Evolutionary conservation across 1,140 invertebrate genomes (phyloP), one percentile per base, ranked within the genome.

Genomic region (Trachymyrmex septentrionalis): DNA sequence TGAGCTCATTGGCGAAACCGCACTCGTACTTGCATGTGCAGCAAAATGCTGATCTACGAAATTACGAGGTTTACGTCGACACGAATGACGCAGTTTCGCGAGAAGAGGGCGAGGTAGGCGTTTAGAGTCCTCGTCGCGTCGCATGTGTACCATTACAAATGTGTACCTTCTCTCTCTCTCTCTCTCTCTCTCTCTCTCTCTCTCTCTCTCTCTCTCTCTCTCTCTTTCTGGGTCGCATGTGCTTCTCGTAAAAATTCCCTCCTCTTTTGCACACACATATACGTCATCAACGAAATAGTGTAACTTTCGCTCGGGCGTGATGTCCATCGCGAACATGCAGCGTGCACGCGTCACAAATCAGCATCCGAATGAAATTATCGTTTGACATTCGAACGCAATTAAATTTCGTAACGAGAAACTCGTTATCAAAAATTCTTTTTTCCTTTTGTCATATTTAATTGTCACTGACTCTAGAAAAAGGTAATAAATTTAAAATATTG

Each of bases 61-160:
- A 61, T 88, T 88, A 88, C 75, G 67, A 86, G 48, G 75, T 88
- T 81, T 80, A 71, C 85, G 57, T 64, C 85, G 57, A 63, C 75
- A 48, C 48, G 75, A 88, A 88, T 72, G 87, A 88, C 76, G 87
- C 69, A 88, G 85, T 88, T 88, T 88, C 64, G 48, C 64, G 24
- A 69, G 66, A 82, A 48, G 77, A 59, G 64, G 14, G 75, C 64
- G 75, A 81, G 44, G 76, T 81, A 76, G 85, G 85, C 66, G 77
- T 81, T 86, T 61, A 72, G 64, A 50, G 38, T 82, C 77, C 71
- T 24, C 30, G n/a, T 86, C 63, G 63, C 34, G 24, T 86, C 44
- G 85, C 76, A 72, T 53, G 55, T 57, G n/a, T 44, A 38, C 38
- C 34, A 30, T 53, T 71, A 30, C 66, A 27, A 38, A 69, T 34